Evolutionary conservation across 2,113 vertebrate species (phyloP), one percentile per base, ranked within the genome.

Genomic region (Odontophorus gujanensis): DNA sequence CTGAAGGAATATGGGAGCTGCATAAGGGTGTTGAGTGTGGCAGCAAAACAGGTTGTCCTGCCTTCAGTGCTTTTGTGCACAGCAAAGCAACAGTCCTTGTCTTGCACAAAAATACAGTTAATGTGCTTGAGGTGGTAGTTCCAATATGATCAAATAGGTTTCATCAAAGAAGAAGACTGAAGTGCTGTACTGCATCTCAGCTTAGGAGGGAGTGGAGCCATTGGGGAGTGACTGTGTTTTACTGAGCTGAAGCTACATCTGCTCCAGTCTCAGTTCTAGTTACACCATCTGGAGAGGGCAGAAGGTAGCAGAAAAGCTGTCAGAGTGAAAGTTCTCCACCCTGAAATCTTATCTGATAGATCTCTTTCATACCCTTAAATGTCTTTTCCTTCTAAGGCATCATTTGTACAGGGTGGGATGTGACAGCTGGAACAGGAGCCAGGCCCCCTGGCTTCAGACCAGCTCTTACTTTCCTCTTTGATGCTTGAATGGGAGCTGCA

Each of bases 211-310:
- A 58, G 48, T 82, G 72, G 21, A 81, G 42, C 20, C 71, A 40
- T 5, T 62, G 42, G 55, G 63, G 55, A 87, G 53, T 57, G 45
- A 73, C 66, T 76, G 59, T 32, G 26, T 4, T 42, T 87, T 86
- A 36, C 71, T 84, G 79, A 72, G 93, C 65, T 87, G 89, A 95
- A 92, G 67, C 34, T 43, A 50, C 48, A n/a, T 85, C 76, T 87
- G 32, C 63, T 80, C 6, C 9, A 17, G 38, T 68, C 78, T 84
- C 58, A 13, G 3, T 24, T 91, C 24, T 18, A 16, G n/a, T 82
- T 93, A 9, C 3, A 30, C 48, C 66, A 89, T 86, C 58, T 87
- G 71, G 48, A 85, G 34, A 26, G 48, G 92, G 26, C 22, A 66
- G 53, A 69, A 76, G 20, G 26, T 73, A 77, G 50, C 34, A 77